Conservation (phyloP, 1,140 invertebrate genomes). For the Formica selysi region DNA sequence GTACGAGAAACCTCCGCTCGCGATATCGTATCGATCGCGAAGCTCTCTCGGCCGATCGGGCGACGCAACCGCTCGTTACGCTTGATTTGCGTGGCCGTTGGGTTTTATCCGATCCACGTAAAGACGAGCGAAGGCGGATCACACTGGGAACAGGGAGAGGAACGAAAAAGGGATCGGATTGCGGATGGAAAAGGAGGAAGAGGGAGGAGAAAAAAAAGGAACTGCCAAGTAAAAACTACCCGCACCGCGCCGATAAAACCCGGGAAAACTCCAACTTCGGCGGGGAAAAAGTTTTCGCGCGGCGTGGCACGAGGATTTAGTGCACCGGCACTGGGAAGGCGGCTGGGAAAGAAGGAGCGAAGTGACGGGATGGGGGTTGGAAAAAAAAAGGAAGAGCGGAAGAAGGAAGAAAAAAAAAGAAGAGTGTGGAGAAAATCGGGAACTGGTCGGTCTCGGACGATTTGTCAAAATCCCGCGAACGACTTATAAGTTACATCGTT, state of each 20-base stretch:
- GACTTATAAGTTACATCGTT: conserved; percentile 64
- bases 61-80: conserved; percentile 64
- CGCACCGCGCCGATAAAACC: conserved; percentile 68
- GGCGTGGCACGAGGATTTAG: conserved; percentile 69
- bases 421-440: conserved; percentile 34
- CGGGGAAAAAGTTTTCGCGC: conserved; percentile 70
- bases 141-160: conserved; percentile 1
- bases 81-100: conserved; percentile 78
- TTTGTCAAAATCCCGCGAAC: conserved; percentile 78
- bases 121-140: conserved; percentile 24
- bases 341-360: conserved; percentile 25
- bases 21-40: conserved; percentile 44
- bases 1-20: neutral
- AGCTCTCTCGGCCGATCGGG: conserved; percentile 25
- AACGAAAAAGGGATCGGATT: conserved; percentile 40
- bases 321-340: conserved; percentile 56
- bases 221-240: conserved; percentile 72
- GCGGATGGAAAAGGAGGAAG: neutral
- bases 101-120: conserved; percentile 68
- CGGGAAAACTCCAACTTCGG: conserved; percentile 67
- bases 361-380: neutral
- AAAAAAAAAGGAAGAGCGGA: neutral
- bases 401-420: neutral
- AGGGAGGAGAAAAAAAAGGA: conserved; percentile 33
- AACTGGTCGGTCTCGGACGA: conserved; percentile 58